Conservation (phyloP, 2,888 invertebrate species). For the Pachydiplax longipennis region DNA sequence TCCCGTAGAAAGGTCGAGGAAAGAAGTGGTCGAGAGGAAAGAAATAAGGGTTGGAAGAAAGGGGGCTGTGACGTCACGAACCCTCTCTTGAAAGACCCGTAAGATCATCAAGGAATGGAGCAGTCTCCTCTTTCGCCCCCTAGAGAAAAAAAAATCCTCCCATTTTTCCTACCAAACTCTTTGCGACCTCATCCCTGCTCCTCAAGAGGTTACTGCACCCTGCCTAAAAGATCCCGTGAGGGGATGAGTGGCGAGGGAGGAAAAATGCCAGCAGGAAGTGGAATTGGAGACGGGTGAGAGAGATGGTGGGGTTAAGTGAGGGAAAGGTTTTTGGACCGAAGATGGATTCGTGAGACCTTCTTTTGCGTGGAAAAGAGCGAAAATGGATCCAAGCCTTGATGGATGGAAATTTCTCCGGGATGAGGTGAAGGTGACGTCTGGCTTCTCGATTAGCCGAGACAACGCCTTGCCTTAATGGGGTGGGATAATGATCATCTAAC, state of each 20-base stretch:
- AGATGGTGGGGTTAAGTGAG: background rate
- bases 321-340: background rate
- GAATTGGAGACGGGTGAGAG: constrained; percentile 22
- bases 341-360: background rate
- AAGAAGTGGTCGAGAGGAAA: background rate
- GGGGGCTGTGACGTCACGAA: background rate
- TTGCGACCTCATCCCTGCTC: background rate
- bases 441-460: background rate
- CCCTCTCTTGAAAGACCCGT: background rate
- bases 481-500: background rate
- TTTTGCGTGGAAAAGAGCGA: background rate
- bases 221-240: background rate
- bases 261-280: constrained; percentile 31
- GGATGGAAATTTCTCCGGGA: constrained; percentile 25
- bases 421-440: background rate
- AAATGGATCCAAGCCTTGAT: constrained; percentile 15
- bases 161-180: background rate
- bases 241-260: background rate
- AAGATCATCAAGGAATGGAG: background rate
- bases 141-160: background rate
- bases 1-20: background rate
- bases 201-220: constrained; percentile 30
- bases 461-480: background rate
- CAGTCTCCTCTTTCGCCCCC: background rate
- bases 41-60: background rate